Evolutionary conservation across 2,797 vertebrate species (phyloP).

Genomic region (Betta splendens): DNA sequence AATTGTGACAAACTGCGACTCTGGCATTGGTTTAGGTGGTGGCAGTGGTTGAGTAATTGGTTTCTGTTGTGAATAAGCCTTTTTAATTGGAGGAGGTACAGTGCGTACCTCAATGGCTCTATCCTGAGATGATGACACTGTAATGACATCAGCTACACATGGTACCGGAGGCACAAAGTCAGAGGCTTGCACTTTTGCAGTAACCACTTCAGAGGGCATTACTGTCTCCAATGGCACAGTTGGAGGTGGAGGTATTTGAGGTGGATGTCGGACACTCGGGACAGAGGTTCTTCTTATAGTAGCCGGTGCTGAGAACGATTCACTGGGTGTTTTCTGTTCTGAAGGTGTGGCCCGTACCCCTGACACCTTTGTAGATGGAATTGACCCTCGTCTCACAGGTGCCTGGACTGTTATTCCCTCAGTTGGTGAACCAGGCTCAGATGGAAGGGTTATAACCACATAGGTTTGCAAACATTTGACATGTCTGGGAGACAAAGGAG

Average conservation of each 20-base stretch:
- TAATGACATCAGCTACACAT: constrained; percentile 36
- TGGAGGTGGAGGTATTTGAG: constrained; percentile 35
- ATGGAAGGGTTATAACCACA: constrained; percentile 97
- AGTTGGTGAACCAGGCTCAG: constrained; percentile 92
- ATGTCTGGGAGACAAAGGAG: constrained; percentile 92
- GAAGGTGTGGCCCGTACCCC: constrained; percentile 69
- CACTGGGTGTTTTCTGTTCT: constrained; percentile 74
- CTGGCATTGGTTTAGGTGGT: constrained; percentile 35
- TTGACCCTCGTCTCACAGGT: constrained; percentile 76
- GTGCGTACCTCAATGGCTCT: constrained; percentile 56
- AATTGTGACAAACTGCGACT: constrained; percentile 47
- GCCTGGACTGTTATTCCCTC: constrained; percentile 82
- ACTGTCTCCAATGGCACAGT: constrained; percentile 76
- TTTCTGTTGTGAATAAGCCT: constrained; percentile 63
- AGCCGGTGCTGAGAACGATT: constrained; percentile 57
- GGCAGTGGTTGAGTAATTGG: constrained; percentile 38
- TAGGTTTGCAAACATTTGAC: constrained; percentile 93
- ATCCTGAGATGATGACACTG: constrained; percentile 43
- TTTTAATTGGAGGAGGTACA: constrained; percentile 72
- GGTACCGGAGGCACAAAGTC: constrained; percentile 48
- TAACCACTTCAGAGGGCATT: constrained; percentile 63
- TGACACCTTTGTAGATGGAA: constrained; percentile 77
- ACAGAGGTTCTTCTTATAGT: constrained; percentile 70
- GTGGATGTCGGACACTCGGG: constrained; percentile 62
- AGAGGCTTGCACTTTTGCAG: constrained; percentile 52